A percentile compares a stretch with the other conserved stretches of the same genome.
Evolutionary conservation across 2,888 invertebrate genomes (phyloP).

Genomic region (Macaria liturata): DNA sequence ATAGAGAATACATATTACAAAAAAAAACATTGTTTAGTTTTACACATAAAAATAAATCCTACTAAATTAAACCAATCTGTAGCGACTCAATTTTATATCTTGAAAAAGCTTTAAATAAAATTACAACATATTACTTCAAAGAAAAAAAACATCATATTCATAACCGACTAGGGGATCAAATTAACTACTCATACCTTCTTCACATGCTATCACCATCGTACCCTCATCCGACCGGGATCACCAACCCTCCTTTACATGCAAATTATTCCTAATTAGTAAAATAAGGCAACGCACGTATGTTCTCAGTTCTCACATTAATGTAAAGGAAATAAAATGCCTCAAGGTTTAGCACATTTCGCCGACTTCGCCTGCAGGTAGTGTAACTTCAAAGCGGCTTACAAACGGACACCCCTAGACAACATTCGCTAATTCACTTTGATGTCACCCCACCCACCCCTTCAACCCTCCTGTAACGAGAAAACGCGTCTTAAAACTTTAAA

Average conservation of each 20-base stretch:
- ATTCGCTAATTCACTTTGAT: slow-evolving; percentile 83
- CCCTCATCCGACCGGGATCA: slow-evolving; percentile 5
- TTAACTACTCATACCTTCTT: no score
- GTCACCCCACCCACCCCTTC: slow-evolving; percentile 53
- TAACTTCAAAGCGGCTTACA: slow-evolving; percentile 80
- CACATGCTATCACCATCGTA: slow-evolving; percentile 7
- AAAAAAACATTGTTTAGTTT: no score
- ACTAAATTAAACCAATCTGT: no score
- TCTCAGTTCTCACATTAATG: slow-evolving; percentile 31
- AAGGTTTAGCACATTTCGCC: slow-evolving; percentile 65
- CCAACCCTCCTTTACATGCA: slow-evolving; percentile 2
- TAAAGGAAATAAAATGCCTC: slow-evolving; percentile 63
- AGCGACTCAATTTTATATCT: no score
- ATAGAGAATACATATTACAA: no score
- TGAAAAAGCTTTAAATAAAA: no score
- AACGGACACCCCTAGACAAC: slow-evolving; percentile 81
- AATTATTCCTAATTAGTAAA: slow-evolving; percentile 12
- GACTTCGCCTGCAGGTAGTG: slow-evolving; percentile 67
- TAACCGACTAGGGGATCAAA: no score
- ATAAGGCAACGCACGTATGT: slow-evolving; percentile 13
- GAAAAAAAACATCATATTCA: no score
- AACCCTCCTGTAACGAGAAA: slow-evolving; percentile 67
- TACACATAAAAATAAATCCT: no score
- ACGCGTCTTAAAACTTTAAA: slow-evolving; percentile 76
- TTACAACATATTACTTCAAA: no score